Conservation (phyloP, 2,113 vertebrate genomes). For the Xenopus laevis region DNA sequence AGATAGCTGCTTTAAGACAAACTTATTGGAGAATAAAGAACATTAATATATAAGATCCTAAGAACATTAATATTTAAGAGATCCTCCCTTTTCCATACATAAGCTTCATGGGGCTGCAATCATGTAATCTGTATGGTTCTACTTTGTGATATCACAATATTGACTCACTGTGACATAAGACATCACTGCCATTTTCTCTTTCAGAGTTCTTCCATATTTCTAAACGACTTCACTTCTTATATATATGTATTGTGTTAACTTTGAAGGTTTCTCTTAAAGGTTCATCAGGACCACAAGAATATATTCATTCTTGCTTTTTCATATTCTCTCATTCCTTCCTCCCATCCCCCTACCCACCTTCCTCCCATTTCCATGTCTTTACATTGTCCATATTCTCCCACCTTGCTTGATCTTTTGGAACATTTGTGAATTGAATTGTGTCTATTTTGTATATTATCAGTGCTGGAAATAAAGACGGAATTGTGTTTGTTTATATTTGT, state of each 20-base stretch:
- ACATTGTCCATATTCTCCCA: background rate
- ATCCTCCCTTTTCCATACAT: background rate
- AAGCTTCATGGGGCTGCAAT: background rate
- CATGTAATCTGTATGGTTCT: conserved; percentile 24
- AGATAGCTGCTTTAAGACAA: conserved; percentile 3
- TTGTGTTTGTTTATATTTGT: conserved; percentile 55
- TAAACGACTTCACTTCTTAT: background rate
- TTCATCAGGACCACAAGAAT: background rate
- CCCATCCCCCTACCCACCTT: background rate
- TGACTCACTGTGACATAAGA: conserved; percentile 40
- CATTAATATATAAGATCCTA: too few relatives aligned
- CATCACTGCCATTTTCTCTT: conserved; percentile 36
- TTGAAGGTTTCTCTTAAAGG: background rate
- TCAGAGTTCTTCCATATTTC: background rate
- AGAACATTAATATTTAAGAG: background rate
- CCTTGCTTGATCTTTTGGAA: conserved; percentile 52
- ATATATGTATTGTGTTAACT: conserved; percentile 11
- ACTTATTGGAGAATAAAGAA: background rate
- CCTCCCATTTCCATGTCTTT: background rate
- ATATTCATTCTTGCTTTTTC: background rate
- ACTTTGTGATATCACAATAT: conserved; percentile 27
- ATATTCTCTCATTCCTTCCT: background rate
- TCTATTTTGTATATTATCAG: conserved; percentile 69
- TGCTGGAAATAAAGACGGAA: conserved; percentile 67
- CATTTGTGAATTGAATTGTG: conserved; percentile 54